phyloP scores from a whole-genome alignment of 2,888 invertebrate genomes.

The Monopis laevigella region DNA sequence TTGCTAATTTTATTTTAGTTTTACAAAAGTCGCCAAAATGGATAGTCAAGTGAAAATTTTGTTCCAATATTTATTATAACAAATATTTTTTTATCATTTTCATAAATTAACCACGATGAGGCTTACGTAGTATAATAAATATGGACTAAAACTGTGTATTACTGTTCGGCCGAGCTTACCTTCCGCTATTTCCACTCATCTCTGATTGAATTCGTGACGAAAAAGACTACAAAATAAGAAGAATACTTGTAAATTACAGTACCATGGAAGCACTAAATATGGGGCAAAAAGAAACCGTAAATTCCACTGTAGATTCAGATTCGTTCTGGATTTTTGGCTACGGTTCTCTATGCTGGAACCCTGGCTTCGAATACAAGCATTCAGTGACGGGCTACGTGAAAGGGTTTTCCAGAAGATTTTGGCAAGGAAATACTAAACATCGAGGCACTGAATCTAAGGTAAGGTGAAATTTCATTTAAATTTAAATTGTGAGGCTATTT shows the following conservation, averaged over 20 bases:
- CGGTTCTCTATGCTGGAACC: constrained; percentile 95
- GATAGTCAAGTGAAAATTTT: not conserved
- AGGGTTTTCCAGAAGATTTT: constrained; percentile 87
- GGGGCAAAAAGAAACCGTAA: not conserved
- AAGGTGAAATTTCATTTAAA: constrained; percentile 16
- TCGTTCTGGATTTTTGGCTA: constrained; percentile 94
- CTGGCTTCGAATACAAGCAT: constrained; percentile 86
- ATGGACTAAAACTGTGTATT: constrained; percentile 32
- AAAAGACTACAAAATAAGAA: too few species aligned
- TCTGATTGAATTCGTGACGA: too few species aligned
- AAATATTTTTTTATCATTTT: constrained; percentile 31
- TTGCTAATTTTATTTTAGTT: too few species aligned
- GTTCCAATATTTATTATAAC: constrained; percentile 22
- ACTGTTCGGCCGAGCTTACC: not conserved
- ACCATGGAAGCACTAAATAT: constrained; percentile 4
- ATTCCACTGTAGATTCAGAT: constrained; percentile 23
- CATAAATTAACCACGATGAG: constrained; percentile 39
- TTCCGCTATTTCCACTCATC: constrained; percentile 1
- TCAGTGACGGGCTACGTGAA: constrained; percentile 84
- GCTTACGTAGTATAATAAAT: constrained; percentile 38
- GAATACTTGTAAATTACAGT: not conserved
- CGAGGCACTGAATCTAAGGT: constrained; percentile 80
- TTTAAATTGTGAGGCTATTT: not conserved
- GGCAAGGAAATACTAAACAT: constrained; percentile 90
- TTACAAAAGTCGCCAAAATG: constrained; percentile 7